Percentiles rank a stretch among this genome's conserved stretches.
Conservation (phyloP, 2,888 invertebrate genomes). For the Lochmaea crataegi region DNA sequence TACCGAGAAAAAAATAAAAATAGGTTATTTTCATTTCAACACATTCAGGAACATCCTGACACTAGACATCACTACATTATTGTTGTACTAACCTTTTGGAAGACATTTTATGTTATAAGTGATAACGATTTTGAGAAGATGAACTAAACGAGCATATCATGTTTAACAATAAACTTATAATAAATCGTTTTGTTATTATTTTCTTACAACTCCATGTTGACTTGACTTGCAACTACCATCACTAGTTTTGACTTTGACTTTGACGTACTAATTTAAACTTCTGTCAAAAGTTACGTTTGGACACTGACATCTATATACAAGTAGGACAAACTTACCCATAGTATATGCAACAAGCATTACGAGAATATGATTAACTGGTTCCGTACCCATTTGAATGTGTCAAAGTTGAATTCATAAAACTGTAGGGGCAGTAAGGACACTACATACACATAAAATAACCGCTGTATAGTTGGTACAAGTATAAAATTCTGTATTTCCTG, state of each 20-base stretch:
- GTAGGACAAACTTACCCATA: background rate
- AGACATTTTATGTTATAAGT: conserved; percentile 59
- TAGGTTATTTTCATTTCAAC: conserved; percentile 30
- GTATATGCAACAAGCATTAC: conserved; percentile 8
- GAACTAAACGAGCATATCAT: conserved; percentile 53
- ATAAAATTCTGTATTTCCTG: too few species aligned
- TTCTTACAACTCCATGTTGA: conserved; percentile 55
- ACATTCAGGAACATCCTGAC: conserved; percentile 33
- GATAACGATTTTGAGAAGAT: conserved; percentile 43
- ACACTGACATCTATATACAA: background rate
- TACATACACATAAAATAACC: too few species aligned
- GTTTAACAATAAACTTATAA: conserved; percentile 50
- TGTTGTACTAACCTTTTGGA: conserved; percentile 62
- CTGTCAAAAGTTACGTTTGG: background rate
- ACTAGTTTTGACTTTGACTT: conserved; percentile 15
- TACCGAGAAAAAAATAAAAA: conserved; percentile 14
- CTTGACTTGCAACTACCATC: conserved; percentile 45
- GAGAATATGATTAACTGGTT: background rate
- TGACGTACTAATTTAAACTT: conserved; percentile 6
- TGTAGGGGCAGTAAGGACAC: background rate
- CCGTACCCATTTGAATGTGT: background rate
- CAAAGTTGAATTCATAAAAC: background rate
- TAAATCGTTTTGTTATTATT: conserved; percentile 48
- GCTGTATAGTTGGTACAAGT: too few species aligned
- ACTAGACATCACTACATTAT: conserved; percentile 42